These are phyloP conservation scores for Lepetodrilus schrolli DNA, from an alignment of 2,888 invertebrate genomes.

Conservation along the genomic window DNA sequence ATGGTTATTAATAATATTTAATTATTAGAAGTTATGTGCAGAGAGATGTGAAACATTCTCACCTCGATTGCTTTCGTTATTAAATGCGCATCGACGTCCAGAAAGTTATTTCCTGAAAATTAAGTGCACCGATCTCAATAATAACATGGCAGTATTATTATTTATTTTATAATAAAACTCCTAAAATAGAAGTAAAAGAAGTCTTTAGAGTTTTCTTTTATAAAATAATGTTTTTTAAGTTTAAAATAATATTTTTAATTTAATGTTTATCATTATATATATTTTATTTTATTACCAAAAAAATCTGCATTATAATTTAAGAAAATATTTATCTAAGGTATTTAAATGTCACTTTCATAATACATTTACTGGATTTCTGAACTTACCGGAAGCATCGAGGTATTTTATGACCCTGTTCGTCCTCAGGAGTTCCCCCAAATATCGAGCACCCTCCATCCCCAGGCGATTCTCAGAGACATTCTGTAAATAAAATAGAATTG, in stretches of 20 bases:
- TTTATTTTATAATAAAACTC: background rate
- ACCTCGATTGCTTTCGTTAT: slow-evolving; percentile 68
- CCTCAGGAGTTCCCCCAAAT: background rate
- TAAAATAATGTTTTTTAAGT: too few relatives aligned
- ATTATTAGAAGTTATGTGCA: too few relatives aligned
- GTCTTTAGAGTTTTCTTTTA: too few relatives aligned
- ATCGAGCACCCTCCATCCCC: background rate
- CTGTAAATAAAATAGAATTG: too few relatives aligned
- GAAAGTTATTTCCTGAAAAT: slow-evolving; percentile 61
- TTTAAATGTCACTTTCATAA: background rate
- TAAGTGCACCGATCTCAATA: too few relatives aligned
- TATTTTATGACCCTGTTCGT: slow-evolving; percentile 8
- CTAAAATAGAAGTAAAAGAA: too few relatives aligned
- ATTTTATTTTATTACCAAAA: background rate
- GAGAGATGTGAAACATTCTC: slow-evolving; percentile 22
- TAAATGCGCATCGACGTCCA: slow-evolving; percentile 57
- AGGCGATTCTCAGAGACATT: slow-evolving; percentile 18
- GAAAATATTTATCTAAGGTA: background rate
- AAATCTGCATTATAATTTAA: background rate
- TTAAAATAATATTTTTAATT: background rate
- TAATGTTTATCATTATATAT: background rate
- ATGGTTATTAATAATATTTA: too few relatives aligned
- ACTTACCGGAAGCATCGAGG: slow-evolving; percentile 2
- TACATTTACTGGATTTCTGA: too few relatives aligned
- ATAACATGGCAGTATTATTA: background rate